Evolutionary conservation across 2,888 invertebrate species (phyloP), one percentile per base, ranked within the genome.

Genomic region (Chrysodeixis includens): DNA sequence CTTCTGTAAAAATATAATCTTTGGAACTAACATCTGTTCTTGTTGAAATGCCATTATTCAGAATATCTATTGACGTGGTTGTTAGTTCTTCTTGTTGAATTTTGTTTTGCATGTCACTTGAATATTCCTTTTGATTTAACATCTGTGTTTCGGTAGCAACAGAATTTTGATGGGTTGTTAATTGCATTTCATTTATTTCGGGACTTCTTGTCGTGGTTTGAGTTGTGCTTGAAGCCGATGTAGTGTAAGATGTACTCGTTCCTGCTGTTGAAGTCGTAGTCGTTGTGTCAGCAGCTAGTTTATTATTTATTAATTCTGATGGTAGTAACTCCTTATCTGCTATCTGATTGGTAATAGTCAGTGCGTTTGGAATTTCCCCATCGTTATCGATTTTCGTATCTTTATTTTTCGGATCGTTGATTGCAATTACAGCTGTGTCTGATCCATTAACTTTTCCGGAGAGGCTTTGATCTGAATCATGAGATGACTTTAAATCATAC

Each of bases 401-500:
- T 46, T 12, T 30, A 61, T 63, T 57, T 7, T 66, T 44, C 9
- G 30, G 66, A 30, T 53, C 20, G 7, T 64, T 70, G 10, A 65
- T 69, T 59, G 64, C 55, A 49, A 60, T 62, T 22, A 76, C 76
- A 44, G 65, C 49, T 30, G 75, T 61, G 44, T 70, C 64, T 18
- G 49, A 55, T 10, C 53, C 52, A 53, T 40, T 52, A 18, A 30
- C 46, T 12, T 56, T 63, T 22, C 30, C 59, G 18, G 14, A 30
- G 57, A 60, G 20, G 20, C 56, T 62, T 32, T 64, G 64, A 40
- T 68, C 75, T 18, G 71, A 73, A 57, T 83, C 74, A 66, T 84
- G 81, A 5, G 72, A 62, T 67, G 53, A 49, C 30, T 74, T 81
- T 58, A 74, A 60, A 56, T 87, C 83, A 62, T 86, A 75, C 74